Percentiles rank a stretch among this genome's conserved stretches.
phyloP scores from a whole-genome alignment of 64 coral and sea anemone species.

The Catalaphyllia jardinei region DNA sequence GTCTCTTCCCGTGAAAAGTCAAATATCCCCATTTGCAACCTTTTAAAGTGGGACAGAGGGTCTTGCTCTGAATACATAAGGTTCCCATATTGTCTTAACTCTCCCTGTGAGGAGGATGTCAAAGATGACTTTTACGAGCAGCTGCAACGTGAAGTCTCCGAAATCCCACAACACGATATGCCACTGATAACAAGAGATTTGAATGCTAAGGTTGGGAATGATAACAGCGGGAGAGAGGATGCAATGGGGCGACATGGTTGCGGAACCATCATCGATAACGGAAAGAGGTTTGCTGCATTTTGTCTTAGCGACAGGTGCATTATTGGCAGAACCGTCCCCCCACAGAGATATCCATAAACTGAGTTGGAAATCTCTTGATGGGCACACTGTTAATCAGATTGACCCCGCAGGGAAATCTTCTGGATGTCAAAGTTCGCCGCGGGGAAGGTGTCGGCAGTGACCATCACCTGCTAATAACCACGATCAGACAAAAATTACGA shows the following conservation, averaged over 20 bases:
- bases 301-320: neutral
- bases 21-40: no score
- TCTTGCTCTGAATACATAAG: no score
- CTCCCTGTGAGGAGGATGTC: neutral
- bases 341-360: slow-evolving; percentile 10
- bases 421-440: slow-evolving; percentile 14
- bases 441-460: slow-evolving; percentile 12
- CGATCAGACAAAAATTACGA: neutral
- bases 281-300: neutral
- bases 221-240: neutral
- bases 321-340: neutral
- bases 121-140: slow-evolving; percentile 27
- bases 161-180: neutral
- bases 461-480: slow-evolving; percentile 35
- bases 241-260: neutral
- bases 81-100: no score
- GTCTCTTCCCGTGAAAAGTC: no score
- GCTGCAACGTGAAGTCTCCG: neutral
- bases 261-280: neutral
- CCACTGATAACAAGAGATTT: neutral
- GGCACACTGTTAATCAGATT: slow-evolving; percentile 7
- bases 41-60: no score
- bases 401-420: neutral
- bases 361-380: neutral
- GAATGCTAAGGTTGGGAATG: neutral